Evolutionary conservation across 1,140 invertebrate species (phyloP).

Genomic region (Globodera rostochiensis): DNA sequence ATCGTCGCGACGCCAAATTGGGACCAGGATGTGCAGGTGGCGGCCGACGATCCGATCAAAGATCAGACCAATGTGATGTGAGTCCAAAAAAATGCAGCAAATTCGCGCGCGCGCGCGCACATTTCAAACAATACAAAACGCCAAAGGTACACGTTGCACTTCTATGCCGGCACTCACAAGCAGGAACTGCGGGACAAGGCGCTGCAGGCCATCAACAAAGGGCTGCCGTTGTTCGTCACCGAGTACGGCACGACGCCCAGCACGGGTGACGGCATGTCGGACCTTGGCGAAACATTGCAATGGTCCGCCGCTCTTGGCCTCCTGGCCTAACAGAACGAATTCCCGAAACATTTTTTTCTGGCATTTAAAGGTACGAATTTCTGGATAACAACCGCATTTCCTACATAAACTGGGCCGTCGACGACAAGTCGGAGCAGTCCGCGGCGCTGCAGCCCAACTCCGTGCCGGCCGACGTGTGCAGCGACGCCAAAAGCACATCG

Average conservation of each 20-base stretch:
- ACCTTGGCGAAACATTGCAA: conserved; percentile 6
- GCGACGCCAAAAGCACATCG: conserved; percentile 9
- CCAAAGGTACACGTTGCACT: conserved; percentile 22
- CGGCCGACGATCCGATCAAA: conserved; percentile 22
- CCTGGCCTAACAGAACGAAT: neutral
- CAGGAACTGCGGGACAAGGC: conserved; percentile 31
- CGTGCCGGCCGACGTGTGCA: conserved; percentile 4
- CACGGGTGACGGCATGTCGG: conserved; percentile 1
- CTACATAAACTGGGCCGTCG: conserved; percentile 29
- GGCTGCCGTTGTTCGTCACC: conserved; percentile 35
- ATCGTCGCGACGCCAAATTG: conserved; percentile 25
- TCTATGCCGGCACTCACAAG: conserved; percentile 29
- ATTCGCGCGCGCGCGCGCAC: neutral
- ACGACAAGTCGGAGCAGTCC: conserved; percentile 15
- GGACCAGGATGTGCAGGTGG: conserved; percentile 25
- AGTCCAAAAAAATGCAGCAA: neutral
- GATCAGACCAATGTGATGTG: conserved; percentile 25
- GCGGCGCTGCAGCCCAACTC: neutral
- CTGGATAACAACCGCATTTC: conserved; percentile 28
- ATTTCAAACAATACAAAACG: neutral
- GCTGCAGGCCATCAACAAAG: conserved; percentile 21
- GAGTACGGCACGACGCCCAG: conserved; percentile 22
- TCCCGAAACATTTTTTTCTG: neutral
- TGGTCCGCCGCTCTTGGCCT: neutral
- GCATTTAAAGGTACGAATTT: conserved; percentile 18